Percentiles rank a stretch among this genome's conserved stretches.
These are phyloP conservation scores for Penelope pileata DNA, from an alignment of 2,113 vertebrate genomes.

Conservation along the genomic window DNA sequence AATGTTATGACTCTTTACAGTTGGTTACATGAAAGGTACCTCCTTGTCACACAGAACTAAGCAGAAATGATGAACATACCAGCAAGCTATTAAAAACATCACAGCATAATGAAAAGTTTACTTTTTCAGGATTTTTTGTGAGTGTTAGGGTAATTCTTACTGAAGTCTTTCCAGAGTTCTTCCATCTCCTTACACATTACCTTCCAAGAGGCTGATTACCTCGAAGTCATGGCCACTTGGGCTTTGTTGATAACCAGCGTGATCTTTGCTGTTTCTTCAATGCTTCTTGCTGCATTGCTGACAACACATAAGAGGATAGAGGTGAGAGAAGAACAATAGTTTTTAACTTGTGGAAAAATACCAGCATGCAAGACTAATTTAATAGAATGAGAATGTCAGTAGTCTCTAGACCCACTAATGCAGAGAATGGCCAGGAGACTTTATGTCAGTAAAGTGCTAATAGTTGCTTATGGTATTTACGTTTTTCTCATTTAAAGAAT, in stretches of 20 bases:
- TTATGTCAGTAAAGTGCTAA: background rate
- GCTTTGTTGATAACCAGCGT: background rate
- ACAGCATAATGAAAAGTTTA: background rate
- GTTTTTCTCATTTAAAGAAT: background rate
- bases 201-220: background rate
- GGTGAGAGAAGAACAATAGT: background rate
- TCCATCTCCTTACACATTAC: background rate
- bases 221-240: background rate
- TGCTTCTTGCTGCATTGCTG: conserved; percentile 25
- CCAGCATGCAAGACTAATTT: background rate
- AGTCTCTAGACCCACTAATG: background rate
- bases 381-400: background rate
- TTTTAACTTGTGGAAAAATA: conserved; percentile 30
- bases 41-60: background rate
- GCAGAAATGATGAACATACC: background rate
- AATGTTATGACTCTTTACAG: background rate
- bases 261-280: background rate
- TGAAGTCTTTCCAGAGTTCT: background rate
- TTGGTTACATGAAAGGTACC: background rate
- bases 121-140: background rate
- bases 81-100: background rate
- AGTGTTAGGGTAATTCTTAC: background rate
- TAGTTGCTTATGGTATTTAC: background rate
- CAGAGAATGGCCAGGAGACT: background rate
- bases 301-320: background rate